Percentiles rank a stretch among this genome's conserved stretches.
These are phyloP conservation scores for Fistularia commersonii DNA, from an alignment of 2,797 vertebrate genomes.

Conservation along the genomic window DNA sequence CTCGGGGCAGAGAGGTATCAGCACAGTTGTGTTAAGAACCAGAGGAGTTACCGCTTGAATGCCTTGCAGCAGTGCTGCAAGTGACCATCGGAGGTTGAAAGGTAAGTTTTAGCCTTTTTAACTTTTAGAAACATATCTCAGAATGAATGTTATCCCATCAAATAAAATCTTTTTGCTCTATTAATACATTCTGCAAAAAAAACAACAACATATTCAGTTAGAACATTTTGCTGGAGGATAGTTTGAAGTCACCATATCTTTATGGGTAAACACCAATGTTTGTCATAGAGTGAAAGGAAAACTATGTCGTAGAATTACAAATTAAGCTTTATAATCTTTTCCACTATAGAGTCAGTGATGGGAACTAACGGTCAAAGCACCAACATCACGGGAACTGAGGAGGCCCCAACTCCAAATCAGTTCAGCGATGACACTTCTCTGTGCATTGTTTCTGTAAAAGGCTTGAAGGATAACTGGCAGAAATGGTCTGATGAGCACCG, in stretches of 20 bases:
- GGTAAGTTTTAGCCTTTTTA: conserved; percentile 25
- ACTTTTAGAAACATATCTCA: no score
- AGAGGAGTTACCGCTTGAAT: not conserved
- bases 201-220: no score
- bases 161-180: no score
- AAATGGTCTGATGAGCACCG: conserved; percentile 80
- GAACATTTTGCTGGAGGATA: no score
- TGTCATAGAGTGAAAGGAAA: not conserved
- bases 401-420: conserved; percentile 15
- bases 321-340: conserved; percentile 1
- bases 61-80: conserved; percentile 1
- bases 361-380: conserved; percentile 26
- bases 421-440: conserved; percentile 24
- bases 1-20: conserved; percentile 23
- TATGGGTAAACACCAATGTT: no score
- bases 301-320: conserved; percentile 2
- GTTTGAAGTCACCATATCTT: no score
- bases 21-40: conserved; percentile 2
- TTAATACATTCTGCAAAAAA: no score
- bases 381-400: conserved; percentile 42
- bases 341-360: conserved; percentile 7
- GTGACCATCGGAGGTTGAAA: conserved; percentile 6
- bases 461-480: conserved; percentile 84
- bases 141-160: not conserved
- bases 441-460: conserved; percentile 67